phyloP scores from a whole-genome alignment of 2,797 vertebrate species.

The Hypotaenidia okinawae region DNA sequence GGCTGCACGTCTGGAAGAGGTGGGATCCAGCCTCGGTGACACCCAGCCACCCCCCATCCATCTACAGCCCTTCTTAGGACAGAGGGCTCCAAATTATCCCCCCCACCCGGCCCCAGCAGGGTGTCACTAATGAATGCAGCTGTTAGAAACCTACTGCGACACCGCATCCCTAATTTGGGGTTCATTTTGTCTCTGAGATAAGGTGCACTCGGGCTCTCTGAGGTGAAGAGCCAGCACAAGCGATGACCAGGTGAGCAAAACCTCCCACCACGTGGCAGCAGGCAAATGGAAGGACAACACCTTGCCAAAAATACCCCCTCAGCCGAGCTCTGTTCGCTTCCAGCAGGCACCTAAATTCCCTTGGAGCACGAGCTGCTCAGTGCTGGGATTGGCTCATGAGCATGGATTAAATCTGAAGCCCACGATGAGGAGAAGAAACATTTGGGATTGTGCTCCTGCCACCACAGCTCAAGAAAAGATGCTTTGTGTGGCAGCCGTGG shows the following conservation, averaged over 20 bases:
- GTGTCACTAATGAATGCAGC: fast-evolving
- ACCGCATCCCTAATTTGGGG: fast-evolving
- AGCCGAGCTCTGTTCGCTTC: too few relatives aligned
- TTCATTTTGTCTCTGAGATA: fast-evolving
- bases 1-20: conserved; percentile 81
- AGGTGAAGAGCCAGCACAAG: background rate
- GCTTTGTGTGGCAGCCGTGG: background rate
- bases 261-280: background rate
- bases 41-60: fast-evolving
- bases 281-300: background rate
- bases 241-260: background rate
- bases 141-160: too few relatives aligned
- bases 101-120: too few relatives aligned
- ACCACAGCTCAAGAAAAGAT: background rate
- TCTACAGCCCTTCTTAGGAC: fast-evolving
- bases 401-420: background rate
- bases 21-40: background rate
- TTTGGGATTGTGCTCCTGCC: background rate
- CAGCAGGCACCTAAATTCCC: too few relatives aligned
- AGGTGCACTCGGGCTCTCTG: fast-evolving
- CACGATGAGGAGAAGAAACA: background rate
- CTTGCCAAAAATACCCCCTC: background rate
- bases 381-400: fast-evolving
- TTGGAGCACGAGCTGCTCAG: background rate
- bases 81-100: background rate